A percentile compares a stretch with the other conserved stretches of the same genome.
Evolutionary conservation across 2,888 invertebrate genomes (phyloP).

Genomic region (Drosophila nigricruria): DNA sequence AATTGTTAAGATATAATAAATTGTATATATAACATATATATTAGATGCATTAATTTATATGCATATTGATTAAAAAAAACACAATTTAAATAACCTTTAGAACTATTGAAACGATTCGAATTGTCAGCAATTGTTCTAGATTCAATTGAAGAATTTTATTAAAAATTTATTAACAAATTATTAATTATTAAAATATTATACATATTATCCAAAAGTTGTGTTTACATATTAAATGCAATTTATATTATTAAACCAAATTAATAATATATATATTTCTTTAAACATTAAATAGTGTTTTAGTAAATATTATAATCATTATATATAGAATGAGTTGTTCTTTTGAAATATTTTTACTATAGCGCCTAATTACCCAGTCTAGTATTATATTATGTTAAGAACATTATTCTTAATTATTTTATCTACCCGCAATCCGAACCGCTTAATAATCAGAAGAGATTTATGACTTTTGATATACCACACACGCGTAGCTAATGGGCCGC

Average conservation of each 20-base stretch:
- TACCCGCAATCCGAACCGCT: not conserved
- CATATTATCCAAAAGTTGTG: not conserved
- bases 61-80: not conserved
- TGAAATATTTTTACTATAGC: not conserved
- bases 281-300: too few relatives aligned
- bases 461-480: not conserved
- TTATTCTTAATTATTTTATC: not conserved
- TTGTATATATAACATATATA: not conserved
- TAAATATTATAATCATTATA: not conserved
- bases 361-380: not conserved
- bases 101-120: not conserved
- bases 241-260: not conserved
- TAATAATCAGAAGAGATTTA: not conserved
- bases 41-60: not conserved
- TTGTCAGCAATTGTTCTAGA: not conserved
- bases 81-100: not conserved
- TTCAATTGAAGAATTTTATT: not conserved
- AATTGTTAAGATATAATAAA: not conserved
- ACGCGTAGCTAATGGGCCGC: constrained; percentile 3
- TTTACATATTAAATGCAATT: not conserved
- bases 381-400: not conserved
- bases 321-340: not conserved
- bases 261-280: too few relatives aligned
- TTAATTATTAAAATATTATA: not conserved
- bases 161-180: not conserved